Evolutionary conservation across 37 sponge, comb jelly and placozoan genomes (phyloP), one percentile per base, ranked within the genome.

Genomic region (Ianthella basta): DNA sequence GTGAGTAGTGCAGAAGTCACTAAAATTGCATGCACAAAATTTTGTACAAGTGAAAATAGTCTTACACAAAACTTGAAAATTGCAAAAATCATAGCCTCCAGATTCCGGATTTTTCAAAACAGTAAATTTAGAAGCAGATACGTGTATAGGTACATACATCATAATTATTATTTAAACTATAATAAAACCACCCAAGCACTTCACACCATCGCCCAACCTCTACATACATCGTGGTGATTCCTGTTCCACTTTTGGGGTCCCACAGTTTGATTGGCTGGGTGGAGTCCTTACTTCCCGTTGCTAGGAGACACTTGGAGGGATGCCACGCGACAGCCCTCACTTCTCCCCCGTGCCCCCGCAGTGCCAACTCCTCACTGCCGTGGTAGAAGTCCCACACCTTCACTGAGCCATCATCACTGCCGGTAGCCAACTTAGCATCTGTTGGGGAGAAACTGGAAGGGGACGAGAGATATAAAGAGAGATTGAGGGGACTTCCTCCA

Each of bases 331-430:
- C 80, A 56, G 86, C 92, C 84, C 92, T 94, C 35, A 98, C 99
- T 55, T 98, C 99, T 20, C 96, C 92, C 29, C 99, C 99, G 83
- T 98, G 99, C 29, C 99, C 98, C 89, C 98, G 70, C 53, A 97
- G 84, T 38, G 90, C 87, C 78, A 84, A 82, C 41, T 98, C 99
- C 66, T 96, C 97, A 0, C 84, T 36, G 53, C 91, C 92, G 27
- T 75, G 85, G 79, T 88, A 72, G 82, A 98, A 96, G 70, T 98
- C 99, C 92, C 95, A 98, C n/a, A 94, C 68, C 27, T 93, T 85
- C 27, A 98, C 92, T 6, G 97, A 90, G 23, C 99, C 95, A 85
- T 98, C 99, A 32, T 96, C 99, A 15, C 96, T 96, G 35, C 97
- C 92, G 25, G 99, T 98, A 33, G 91, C 92, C 35, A 98, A 86